A percentile compares a stretch with the other conserved stretches of the same genome.
phyloP scores from a whole-genome alignment of 2,113 vertebrate species.

The Tachycineta bicolor region DNA sequence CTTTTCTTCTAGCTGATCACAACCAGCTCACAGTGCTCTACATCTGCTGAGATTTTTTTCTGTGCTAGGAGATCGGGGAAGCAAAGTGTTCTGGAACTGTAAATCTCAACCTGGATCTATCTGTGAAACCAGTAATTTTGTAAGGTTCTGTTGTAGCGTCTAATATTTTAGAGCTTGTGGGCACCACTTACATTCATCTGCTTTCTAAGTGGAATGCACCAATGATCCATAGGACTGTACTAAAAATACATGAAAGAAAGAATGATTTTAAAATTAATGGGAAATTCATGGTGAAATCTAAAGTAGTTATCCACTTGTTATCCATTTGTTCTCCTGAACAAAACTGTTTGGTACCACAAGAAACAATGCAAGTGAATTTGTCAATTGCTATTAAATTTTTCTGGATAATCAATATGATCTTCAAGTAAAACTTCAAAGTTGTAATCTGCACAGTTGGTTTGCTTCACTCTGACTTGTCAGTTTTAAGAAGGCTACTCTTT shows the following conservation, averaged over 20 bases:
- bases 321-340: not conserved
- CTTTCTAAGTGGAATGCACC: not conserved
- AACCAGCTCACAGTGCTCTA: not conserved
- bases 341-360: not conserved
- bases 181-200: not conserved
- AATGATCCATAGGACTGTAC: not conserved
- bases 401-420: not conserved
- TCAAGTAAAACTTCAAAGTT: slow-evolving; percentile 24
- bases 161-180: not conserved
- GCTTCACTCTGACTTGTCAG: not conserved
- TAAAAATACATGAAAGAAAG: not conserved
- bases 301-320: not conserved
- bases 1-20: not conserved
- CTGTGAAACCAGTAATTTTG: not conserved
- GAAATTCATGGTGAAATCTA: not conserved
- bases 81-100: not conserved
- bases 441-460: not conserved
- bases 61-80: not conserved
- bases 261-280: not conserved
- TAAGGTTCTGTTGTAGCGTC: not conserved
- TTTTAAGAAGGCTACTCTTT: not conserved
- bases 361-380: not conserved
- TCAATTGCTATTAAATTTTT: slow-evolving; percentile 13
- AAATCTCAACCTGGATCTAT: not conserved
- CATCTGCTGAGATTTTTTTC: not conserved